Evolutionary conservation across 92 coral and sea anemone species (phyloP).

Genomic region (Siderastrea siderea): DNA sequence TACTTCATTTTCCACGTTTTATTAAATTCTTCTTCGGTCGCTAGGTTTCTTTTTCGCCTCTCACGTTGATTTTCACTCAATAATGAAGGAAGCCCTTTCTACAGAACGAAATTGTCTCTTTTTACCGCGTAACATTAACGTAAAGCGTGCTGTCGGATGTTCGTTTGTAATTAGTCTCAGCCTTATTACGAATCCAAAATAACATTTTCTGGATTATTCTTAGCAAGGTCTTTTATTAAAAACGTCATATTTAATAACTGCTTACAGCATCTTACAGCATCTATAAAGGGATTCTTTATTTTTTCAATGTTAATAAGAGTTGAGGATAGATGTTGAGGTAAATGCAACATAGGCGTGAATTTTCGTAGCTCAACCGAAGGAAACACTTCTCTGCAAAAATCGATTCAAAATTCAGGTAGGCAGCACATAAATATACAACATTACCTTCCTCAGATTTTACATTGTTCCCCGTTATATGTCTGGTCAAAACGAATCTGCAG

Average conservation of each 20-base stretch:
- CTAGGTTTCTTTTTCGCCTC: background rate
- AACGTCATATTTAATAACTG: background rate
- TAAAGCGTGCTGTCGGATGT: slow-evolving; percentile 16
- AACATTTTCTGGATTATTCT: slow-evolving; percentile 8
- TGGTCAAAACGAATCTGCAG: no score
- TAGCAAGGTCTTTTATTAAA: background rate
- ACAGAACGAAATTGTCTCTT: background rate
- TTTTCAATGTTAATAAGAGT: no score
- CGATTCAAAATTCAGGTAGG: no score
- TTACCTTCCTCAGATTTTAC: no score
- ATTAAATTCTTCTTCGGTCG: background rate
- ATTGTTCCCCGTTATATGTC: no score
- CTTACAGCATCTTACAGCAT: background rate
- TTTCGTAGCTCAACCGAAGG: no score
- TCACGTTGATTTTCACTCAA: background rate
- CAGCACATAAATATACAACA: no score
- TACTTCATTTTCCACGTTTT: no score
- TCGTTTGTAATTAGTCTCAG: background rate
- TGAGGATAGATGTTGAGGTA: no score
- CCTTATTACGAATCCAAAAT: slow-evolving; percentile 1
- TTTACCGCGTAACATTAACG: background rate
- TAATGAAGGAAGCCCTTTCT: background rate
- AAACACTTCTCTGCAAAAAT: no score
- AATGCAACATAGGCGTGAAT: no score
- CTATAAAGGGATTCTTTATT: no score